Base-by-base conservation (phyloP, 2,113 vertebrate genomes). In the Dasypus novemcinctus region DNA sequence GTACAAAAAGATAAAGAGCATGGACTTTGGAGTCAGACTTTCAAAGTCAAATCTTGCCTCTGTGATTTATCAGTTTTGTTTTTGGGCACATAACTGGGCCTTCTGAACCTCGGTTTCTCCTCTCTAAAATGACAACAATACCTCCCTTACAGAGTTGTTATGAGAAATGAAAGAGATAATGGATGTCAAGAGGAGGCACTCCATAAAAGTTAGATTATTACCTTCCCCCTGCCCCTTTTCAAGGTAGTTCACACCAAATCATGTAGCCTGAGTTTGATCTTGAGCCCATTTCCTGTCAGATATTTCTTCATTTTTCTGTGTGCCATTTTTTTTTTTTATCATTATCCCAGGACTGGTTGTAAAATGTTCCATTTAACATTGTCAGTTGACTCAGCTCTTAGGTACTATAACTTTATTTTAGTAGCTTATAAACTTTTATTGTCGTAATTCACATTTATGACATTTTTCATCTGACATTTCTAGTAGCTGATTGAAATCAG, bases 401-500 rank as follows among this genome's bases (percentile, higher is more conserved):
- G 97, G 98, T 96, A 92, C 98, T 93, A 95, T 98, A 98, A 97
- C 97, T 98, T 98, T 96, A 93, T 98, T 98, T 98, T 98, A 98
- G 98, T 82, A 98, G 98, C 98, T 98, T 98, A 98, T 98, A 98
- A 98, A 98, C 97, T 98, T 98, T 98, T 98, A 98, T 97, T 96
- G 97, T 98, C 96, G 13, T 98, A 97, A 98, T 98, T 98, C 98
- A 97, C 97, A 96, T 98, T 97, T 97, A 97, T 95, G 88, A 80
- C 95, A 88, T 96, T 98, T 98, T 98, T 98, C 97, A 97, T 96
- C 97, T 97, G 92, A 82, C 95, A 96, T 95, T 97, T 98, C 96
- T 85, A 38, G 96, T 43, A 95, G 92, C 97, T 80, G 88, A 57
- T 46, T 95, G 93, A 97, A 98, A 93, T 95, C 88, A 15, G 23